Percentiles rank a stretch among this genome's conserved stretches.
Evolutionary conservation across 2,888 invertebrate species (phyloP).

Genomic region (Spilarctia lutea): DNA sequence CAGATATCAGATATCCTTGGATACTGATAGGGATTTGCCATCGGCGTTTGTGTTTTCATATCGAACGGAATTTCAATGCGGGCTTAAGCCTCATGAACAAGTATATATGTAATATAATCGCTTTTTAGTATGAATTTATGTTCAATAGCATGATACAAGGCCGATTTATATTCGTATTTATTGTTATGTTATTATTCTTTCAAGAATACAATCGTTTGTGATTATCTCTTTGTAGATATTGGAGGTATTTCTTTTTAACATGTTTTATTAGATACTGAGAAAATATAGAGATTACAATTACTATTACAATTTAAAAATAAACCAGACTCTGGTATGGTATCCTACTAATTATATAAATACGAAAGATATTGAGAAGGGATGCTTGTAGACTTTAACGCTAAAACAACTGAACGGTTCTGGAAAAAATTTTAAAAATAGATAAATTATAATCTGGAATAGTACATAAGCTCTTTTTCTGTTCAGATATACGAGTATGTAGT

Average conservation of each 20-base stretch:
- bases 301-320: neutral
- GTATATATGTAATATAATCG: neutral
- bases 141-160: neutral
- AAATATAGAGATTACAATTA: neutral
- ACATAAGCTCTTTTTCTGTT: neutral
- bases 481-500: no score
- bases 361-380: no score
- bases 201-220: neutral
- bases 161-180: neutral
- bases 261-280: neutral
- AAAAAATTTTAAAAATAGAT: no score
- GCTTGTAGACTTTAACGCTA: no score
- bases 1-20: constrained; percentile 29
- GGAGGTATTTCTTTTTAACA: neutral
- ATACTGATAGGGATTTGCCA: constrained; percentile 37
- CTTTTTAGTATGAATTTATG: constrained; percentile 1
- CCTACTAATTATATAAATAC: no score
- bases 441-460: no score
- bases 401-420: no score
- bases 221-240: neutral
- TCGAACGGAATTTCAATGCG: constrained; percentile 23
- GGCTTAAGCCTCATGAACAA: constrained; percentile 7
- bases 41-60: constrained; percentile 28
- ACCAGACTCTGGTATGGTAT: neutral
- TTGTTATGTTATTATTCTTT: neutral